A percentile compares a stretch with the other conserved stretches of the same genome.
phyloP scores from a whole-genome alignment of 1,140 invertebrate species.

The Drosophila truncata region DNA sequence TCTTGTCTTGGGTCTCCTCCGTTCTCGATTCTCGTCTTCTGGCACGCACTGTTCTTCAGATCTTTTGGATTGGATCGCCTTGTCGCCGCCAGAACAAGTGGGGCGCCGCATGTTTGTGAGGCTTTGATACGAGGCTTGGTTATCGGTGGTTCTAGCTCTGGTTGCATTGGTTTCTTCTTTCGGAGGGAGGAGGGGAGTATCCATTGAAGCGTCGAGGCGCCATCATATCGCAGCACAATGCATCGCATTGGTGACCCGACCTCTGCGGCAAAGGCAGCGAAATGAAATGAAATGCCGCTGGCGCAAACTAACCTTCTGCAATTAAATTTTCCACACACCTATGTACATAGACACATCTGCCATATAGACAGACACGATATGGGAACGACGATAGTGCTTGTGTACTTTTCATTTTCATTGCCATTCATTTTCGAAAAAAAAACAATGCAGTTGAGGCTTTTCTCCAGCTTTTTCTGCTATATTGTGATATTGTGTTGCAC shows the following conservation, averaged over 20 bases:
- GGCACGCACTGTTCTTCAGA: constrained; percentile 37
- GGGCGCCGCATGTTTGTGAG: constrained; percentile 66
- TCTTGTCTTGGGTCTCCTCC: constrained; percentile 43
- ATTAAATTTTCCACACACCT: constrained; percentile 68
- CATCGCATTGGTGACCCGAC: constrained; percentile 64
- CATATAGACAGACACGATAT: constrained; percentile 18
- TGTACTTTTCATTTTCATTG: constrained; percentile 77
- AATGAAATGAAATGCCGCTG: constrained; percentile 62
- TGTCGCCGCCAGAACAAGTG: constrained; percentile 57
- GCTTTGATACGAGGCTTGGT: constrained; percentile 53
- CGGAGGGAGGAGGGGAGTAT: constrained; percentile 27
- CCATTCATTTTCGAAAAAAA: constrained; percentile 68
- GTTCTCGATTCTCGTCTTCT: constrained; percentile 20
- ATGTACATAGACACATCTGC: neutral
- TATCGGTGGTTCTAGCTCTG: constrained; percentile 19
- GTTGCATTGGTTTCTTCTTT: constrained; percentile 26
- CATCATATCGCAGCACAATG: constrained; percentile 50
- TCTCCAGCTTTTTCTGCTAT: constrained; percentile 38
- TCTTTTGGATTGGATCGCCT: constrained; percentile 27
- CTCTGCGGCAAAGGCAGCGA: constrained; percentile 56
- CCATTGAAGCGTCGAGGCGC: constrained; percentile 59
- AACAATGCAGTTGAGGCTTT: constrained; percentile 74
- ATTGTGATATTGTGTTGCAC: constrained; percentile 26
- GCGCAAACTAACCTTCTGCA: constrained; percentile 64
- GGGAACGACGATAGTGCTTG: constrained; percentile 38